Percentiles rank a stretch among this genome's conserved stretches.
Evolutionary conservation across 2,113 vertebrate genomes (phyloP).

Genomic region (Petromus typicus): DNA sequence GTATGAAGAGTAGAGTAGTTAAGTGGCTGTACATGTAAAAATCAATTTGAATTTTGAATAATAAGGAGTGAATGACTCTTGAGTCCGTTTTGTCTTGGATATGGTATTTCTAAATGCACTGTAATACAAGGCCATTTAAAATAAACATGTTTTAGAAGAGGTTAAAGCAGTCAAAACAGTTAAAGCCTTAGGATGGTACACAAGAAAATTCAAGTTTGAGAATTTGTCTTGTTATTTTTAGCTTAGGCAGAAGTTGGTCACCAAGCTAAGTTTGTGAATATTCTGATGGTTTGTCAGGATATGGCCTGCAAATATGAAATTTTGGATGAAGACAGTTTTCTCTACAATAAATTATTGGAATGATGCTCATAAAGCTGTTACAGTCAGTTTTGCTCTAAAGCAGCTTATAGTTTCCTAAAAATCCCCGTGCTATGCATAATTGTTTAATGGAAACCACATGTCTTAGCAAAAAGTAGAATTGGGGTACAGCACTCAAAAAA

Average conservation of each 20-base stretch:
- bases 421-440: background rate
- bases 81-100: background rate
- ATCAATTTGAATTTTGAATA: background rate
- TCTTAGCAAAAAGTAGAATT: background rate
- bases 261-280: background rate
- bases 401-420: background rate
- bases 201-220: background rate
- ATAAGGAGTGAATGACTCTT: background rate
- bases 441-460: background rate
- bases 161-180: constrained; percentile 20
- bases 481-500: background rate
- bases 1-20: background rate
- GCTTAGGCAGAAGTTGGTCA: background rate
- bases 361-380: constrained; percentile 12
- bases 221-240: constrained; percentile 28
- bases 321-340: background rate
- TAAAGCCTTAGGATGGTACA: background rate
- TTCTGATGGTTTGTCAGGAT: background rate
- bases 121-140: background rate
- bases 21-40: background rate
- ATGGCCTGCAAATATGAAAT: constrained; percentile 27
- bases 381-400: background rate
- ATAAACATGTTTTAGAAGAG: constrained; percentile 15
- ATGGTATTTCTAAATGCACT: background rate
- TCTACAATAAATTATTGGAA: background rate